A percentile compares a stretch with the other conserved stretches of the same genome.
Conservation (phyloP, 2,797 vertebrate genomes). For the Coilia nasus region DNA sequence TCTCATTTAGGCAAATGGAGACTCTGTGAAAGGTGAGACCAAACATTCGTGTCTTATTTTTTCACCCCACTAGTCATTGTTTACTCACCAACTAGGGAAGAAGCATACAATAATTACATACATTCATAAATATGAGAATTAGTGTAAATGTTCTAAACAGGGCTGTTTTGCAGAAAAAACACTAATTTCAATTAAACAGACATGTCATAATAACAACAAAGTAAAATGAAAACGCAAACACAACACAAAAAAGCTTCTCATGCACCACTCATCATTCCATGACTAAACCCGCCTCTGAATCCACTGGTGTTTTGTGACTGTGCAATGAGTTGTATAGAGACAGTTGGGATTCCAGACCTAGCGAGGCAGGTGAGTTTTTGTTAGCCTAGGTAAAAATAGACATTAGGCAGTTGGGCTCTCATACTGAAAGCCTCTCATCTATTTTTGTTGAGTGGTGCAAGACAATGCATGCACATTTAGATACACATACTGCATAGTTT, state of each 20-base stretch:
- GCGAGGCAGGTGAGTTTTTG: neutral
- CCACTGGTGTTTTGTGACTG: neutral
- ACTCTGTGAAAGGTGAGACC: conserved; percentile 45
- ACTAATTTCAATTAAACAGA: neutral
- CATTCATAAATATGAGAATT: too few species aligned
- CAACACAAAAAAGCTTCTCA: neutral
- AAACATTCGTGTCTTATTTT: neutral
- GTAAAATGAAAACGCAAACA: neutral
- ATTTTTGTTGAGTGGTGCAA: conserved; percentile 9
- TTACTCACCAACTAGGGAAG: neutral
- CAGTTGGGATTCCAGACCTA: neutral
- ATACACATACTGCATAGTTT: neutral
- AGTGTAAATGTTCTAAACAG: neutral
- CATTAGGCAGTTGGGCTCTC: neutral
- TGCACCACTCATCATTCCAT: neutral
- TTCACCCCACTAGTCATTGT: neutral
- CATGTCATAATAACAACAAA: neutral
- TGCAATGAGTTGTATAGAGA: neutral
- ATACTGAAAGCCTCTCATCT: conserved; percentile 1
- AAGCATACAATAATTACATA: neutral
- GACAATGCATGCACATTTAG: neutral
- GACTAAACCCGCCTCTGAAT: too few species aligned
- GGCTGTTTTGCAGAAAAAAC: neutral
- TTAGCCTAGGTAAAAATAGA: conserved; percentile 19
- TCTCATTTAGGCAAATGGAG: conserved; percentile 42